Percentiles rank a stretch among this genome's conserved stretches.
phyloP scores from a whole-genome alignment of 1,140 invertebrate genomes.

The Drosophila dunni region DNA sequence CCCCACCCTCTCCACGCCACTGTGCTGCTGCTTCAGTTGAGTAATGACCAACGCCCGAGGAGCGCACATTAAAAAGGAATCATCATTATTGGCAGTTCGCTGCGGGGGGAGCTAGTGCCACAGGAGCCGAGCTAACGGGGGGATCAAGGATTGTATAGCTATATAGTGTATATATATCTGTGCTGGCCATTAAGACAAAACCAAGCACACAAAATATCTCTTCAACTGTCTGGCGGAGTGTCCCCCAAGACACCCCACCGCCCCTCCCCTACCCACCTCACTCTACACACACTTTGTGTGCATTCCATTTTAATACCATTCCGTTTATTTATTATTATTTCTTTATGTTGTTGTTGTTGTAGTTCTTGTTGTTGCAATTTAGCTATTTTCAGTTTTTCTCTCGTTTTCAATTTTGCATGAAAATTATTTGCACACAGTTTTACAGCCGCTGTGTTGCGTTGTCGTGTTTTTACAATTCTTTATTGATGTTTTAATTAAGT shows the following conservation, averaged over 20 bases:
- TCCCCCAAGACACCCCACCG: neutral
- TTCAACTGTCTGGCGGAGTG: conserved; percentile 7
- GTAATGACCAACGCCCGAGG: conserved; percentile 77
- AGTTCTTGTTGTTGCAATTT: conserved; percentile 20
- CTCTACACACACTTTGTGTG: conserved; percentile 13
- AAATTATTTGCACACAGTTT: conserved; percentile 43
- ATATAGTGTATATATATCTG: too few species aligned
- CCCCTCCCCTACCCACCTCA: neutral
- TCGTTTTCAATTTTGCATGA: conserved; percentile 52
- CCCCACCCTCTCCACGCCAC: neutral
- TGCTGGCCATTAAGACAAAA: conserved; percentile 62
- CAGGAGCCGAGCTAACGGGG: neutral
- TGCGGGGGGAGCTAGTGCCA: neutral
- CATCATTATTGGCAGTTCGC: conserved; percentile 82
- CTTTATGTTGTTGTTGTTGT: conserved; percentile 1
- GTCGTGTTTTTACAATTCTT: conserved; percentile 76
- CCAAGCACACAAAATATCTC: conserved; percentile 32
- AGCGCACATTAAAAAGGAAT: conserved; percentile 84
- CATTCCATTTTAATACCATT: conserved; percentile 44
- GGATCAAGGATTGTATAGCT: conserved; percentile 65
- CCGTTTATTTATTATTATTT: conserved; percentile 40
- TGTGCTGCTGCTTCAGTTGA: conserved; percentile 46
- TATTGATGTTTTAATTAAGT: conserved; percentile 82
- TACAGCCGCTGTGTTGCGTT: conserved; percentile 31
- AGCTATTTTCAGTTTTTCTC: conserved; percentile 51